Evolutionary conservation across 2,888 invertebrate genomes (phyloP), one percentile per base, ranked within the genome.

Genomic region (Parnassius orleans): DNA sequence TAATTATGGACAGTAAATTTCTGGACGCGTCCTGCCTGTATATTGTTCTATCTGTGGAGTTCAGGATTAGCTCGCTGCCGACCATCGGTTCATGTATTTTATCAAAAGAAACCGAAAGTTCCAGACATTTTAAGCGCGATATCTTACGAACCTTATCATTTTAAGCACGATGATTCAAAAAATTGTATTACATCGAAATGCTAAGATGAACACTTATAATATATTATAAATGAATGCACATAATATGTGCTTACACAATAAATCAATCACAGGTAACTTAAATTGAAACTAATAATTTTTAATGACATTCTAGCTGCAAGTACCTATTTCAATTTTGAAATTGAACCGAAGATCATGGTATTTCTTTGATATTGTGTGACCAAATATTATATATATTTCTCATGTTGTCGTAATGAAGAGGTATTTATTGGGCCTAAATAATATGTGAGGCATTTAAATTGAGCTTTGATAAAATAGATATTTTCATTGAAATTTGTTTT

Each of bases 1-100:
- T 95, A 95, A 95, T 95, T 95, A 95, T 94, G 95, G 95, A 93
- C 95, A 94, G 95, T 95, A 95, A 95, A 95, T 95, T 94, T 94
- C 93, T 93, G 93, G 94, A 94, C 93, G 93, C 93, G 93, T 93
- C 92, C 90, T 87, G 84, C 78, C 80, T 76, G 73, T 83, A 83
- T 87, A 89, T 88, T 88, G 87, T 87, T 90, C 87, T 90, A 87
- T 90, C 89, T 84, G 73, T 71, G 69, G 70, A 76, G 77, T 78
- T 80, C 78, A 75, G 82, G 87, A 86, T 88, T 86, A 89, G 81
- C 83, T 81, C 74, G 78, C 73, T 60, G 61, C 57, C 62, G 53
- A 53, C 12, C 52, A 52, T 57, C 51, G 59, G 42, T 14, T 51
- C 12, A 33, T 33, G 33, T n/a, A 15, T 51, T 19, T 10, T 50